phyloP scores from a whole-genome alignment of 2,113 vertebrate genomes.

The Channa maculata region DNA sequence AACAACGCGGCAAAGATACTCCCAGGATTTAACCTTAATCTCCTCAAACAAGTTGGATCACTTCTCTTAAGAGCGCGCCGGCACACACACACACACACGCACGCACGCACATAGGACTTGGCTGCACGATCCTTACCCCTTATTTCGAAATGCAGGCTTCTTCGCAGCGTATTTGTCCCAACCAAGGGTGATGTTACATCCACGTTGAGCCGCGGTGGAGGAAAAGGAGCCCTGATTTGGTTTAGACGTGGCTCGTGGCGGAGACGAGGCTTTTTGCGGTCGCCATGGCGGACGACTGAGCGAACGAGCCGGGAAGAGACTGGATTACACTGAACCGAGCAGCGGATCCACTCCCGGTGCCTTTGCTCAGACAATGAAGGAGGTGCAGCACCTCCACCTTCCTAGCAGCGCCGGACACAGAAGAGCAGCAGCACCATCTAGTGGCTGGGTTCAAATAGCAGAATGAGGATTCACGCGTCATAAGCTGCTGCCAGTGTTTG shows the following conservation, averaged over 20 bases:
- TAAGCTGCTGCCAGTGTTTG: too few relatives aligned
- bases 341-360: constrained; percentile 72
- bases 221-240: constrained; percentile 25
- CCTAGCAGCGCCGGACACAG: not conserved
- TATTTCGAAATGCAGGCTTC: constrained; percentile 55
- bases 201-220: constrained; percentile 44
- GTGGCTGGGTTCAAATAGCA: constrained; percentile 1
- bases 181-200: constrained; percentile 53
- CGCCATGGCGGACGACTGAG: constrained; percentile 84
- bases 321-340: constrained; percentile 72
- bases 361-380: constrained; percentile 76
- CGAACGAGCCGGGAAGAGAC: constrained; percentile 64
- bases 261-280: constrained; percentile 70
- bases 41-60: constrained; percentile 81
- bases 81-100: constrained; percentile 19
- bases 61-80: constrained; percentile 59
- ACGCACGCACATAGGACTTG: constrained; percentile 38
- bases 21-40: constrained; percentile 78
- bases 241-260: constrained; percentile 51
- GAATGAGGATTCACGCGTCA: too few relatives aligned
- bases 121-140: constrained; percentile 64
- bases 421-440: constrained; percentile 59
- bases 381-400: constrained; percentile 77
- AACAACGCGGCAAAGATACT: constrained; percentile 77
- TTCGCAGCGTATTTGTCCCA: constrained; percentile 61